These are phyloP conservation scores for Electrona antarctica DNA, from an alignment of 2,113 vertebrate species.

Conservation along the genomic window DNA sequence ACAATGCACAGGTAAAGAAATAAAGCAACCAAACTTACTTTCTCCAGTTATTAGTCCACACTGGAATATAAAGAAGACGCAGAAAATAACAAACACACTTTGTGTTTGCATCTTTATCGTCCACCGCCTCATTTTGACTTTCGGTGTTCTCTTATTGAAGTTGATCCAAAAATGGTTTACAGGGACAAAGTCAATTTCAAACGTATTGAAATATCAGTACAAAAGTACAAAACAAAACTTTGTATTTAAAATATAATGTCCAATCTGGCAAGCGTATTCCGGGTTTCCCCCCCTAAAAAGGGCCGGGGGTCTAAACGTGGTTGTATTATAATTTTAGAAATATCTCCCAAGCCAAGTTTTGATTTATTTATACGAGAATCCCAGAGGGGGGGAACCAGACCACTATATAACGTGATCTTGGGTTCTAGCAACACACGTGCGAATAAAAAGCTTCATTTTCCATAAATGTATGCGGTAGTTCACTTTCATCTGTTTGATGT, in stretches of 20 bases:
- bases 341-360: conserved; percentile 44
- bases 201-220: conserved; percentile 24
- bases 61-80: conserved; percentile 71
- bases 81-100: conserved; percentile 73
- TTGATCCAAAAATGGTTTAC: conserved; percentile 39
- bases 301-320: conserved; percentile 56
- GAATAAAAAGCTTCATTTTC: conserved; percentile 74
- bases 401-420: conserved; percentile 77
- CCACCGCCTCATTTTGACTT: conserved; percentile 74
- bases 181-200: conserved; percentile 15
- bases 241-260: conserved; percentile 27
- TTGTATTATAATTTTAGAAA: conserved; percentile 45
- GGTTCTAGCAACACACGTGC: conserved; percentile 64
- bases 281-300: conserved; percentile 43
- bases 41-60: conserved; percentile 78
- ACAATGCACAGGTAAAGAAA: not conserved
- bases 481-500: conserved; percentile 64
- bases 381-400: conserved; percentile 26
- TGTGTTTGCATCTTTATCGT: conserved; percentile 64
- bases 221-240: conserved; percentile 30
- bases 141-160: conserved; percentile 42
- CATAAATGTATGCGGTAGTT: conserved; percentile 65
- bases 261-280: conserved; percentile 26
- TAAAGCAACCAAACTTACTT: conserved; percentile 75
- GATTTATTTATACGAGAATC: conserved; percentile 17